phyloP scores from a whole-genome alignment of 1,140 invertebrate genomes.

The Telenomus remus region DNA sequence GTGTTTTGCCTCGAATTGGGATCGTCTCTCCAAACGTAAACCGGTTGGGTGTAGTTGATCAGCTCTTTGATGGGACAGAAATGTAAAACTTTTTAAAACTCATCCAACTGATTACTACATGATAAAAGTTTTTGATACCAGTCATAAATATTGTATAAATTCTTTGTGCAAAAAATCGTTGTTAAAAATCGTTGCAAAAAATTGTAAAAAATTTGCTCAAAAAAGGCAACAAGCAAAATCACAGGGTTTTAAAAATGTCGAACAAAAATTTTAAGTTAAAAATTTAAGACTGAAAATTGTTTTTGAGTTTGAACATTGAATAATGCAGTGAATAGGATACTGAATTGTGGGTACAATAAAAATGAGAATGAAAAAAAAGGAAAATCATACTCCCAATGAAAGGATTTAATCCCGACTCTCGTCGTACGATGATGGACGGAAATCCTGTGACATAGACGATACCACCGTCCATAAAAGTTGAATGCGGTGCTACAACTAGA shows the following conservation, averaged over 20 bases:
- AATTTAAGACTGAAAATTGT: too few species aligned
- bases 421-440: constrained; percentile 86
- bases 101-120: background rate
- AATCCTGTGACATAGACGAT: constrained; percentile 86
- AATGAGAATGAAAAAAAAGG: constrained; percentile 5
- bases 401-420: constrained; percentile 85
- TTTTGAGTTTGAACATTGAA: background rate
- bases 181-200: too few species aligned
- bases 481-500: constrained; percentile 90
- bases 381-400: constrained; percentile 88
- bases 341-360: background rate
- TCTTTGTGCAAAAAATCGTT: too few species aligned
- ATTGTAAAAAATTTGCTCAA: background rate
- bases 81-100: constrained; percentile 1
- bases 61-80: constrained; percentile 79
- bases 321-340: background rate
- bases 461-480: constrained; percentile 89
- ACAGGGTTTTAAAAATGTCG: too few species aligned
- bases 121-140: too few species aligned
- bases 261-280: too few species aligned
- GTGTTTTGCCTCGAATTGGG: constrained; percentile 93
- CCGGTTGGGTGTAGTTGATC: constrained; percentile 94
- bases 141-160: constrained; percentile 37
- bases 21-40: constrained; percentile 95
- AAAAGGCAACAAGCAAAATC: too few species aligned